phyloP scores from a whole-genome alignment of 2,888 invertebrate genomes.

The Pyrrhopygopsis socrates region DNA sequence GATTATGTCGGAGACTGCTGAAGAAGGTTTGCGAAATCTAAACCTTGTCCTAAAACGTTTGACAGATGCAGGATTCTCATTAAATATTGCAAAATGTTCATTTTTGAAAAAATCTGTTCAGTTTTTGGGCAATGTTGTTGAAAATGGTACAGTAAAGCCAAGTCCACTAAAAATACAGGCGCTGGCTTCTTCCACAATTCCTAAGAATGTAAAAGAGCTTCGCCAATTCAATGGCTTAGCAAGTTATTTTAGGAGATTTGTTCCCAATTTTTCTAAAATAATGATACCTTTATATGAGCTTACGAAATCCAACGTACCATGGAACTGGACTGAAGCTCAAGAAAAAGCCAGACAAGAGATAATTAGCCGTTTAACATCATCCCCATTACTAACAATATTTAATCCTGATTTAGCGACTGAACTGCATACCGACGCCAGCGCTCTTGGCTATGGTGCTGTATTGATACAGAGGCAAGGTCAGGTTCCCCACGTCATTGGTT shows the following conservation, averaged over 20 bases:
- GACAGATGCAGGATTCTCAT: slow-evolving; percentile 73
- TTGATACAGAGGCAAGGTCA: background rate
- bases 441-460: slow-evolving; percentile 60
- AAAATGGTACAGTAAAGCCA: slow-evolving; percentile 71
- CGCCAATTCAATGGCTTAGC: slow-evolving; percentile 71
- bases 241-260: slow-evolving; percentile 73
- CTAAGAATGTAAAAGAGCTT: slow-evolving; percentile 58
- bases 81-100: slow-evolving; percentile 73
- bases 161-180: slow-evolving; percentile 57
- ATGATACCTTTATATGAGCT: slow-evolving; percentile 17
- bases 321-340: slow-evolving; percentile 51
- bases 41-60: slow-evolving; percentile 53
- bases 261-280: slow-evolving; percentile 60
- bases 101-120: slow-evolving; percentile 70
- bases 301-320: background rate
- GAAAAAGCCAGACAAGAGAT: slow-evolving; percentile 53
- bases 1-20: slow-evolving; percentile 47
- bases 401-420: slow-evolving; percentile 58
- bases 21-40: slow-evolving; percentile 51
- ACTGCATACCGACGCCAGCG: slow-evolving; percentile 72
- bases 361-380: slow-evolving; percentile 44
- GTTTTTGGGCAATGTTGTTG: slow-evolving; percentile 67
- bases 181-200: slow-evolving; percentile 31
- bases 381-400: slow-evolving; percentile 63
- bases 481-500: background rate